These are phyloP conservation scores for Syngnathus acus DNA, from an alignment of 2,797 vertebrate genomes.

Conservation along the genomic window DNA sequence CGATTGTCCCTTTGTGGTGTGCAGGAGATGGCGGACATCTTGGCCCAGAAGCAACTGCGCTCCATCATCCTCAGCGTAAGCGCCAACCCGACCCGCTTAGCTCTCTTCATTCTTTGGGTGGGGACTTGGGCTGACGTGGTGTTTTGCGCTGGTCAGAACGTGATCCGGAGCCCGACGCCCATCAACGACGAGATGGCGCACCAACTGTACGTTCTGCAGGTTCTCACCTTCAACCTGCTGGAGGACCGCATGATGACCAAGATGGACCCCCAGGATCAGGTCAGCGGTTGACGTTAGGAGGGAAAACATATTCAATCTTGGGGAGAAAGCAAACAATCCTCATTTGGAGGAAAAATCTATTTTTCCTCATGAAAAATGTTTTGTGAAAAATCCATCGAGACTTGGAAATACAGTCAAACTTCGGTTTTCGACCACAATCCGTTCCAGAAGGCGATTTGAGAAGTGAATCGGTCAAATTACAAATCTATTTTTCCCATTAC, in stretches of 20 bases:
- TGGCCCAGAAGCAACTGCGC: conserved; percentile 94
- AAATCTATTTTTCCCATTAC: too few relatives aligned
- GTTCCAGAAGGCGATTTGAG: too few relatives aligned
- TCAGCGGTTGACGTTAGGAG: conserved; percentile 28
- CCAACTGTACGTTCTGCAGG: conserved; percentile 95
- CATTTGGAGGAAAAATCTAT: too few relatives aligned
- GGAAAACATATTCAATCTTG: too few relatives aligned
- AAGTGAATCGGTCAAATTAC: too few relatives aligned
- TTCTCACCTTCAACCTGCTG: conserved; percentile 90
- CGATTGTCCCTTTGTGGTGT: background rate
- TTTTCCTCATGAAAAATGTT: too few relatives aligned
- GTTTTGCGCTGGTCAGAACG: conserved; percentile 37
- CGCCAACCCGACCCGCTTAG: conserved; percentile 26
- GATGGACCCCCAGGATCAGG: conserved; percentile 99
- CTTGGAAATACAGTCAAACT: too few relatives aligned
- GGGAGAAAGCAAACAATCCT: too few relatives aligned
- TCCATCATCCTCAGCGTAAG: conserved; percentile 93
- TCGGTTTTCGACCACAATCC: too few relatives aligned
- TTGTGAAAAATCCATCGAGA: too few relatives aligned
- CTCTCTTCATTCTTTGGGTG: background rate
- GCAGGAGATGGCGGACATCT: conserved; percentile 96
- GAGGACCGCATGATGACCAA: conserved; percentile 99
- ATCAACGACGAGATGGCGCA: conserved; percentile 98
- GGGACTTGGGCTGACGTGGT: background rate
- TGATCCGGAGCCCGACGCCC: conserved; percentile 79